These are phyloP conservation scores for Atethmia centrago DNA, from an alignment of 2,888 invertebrate species.

Conservation along the genomic window DNA sequence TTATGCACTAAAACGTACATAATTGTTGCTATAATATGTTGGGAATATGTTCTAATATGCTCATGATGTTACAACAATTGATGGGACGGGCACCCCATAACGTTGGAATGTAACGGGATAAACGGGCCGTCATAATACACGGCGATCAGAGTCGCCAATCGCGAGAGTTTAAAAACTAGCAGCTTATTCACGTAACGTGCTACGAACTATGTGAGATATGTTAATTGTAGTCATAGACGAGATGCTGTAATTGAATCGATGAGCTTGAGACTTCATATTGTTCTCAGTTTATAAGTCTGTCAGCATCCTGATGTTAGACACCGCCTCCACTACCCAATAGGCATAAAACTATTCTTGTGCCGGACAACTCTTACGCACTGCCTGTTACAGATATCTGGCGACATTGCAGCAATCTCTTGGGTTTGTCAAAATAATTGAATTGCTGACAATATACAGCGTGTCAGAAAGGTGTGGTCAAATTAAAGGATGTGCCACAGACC, in stretches of 20 bases:
- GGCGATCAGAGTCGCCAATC: slow-evolving; percentile 34
- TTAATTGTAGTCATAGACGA: slow-evolving; percentile 48
- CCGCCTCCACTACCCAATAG: slow-evolving; percentile 21
- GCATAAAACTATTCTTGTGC: slow-evolving; percentile 24
- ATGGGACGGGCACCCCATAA: slow-evolving; percentile 32
- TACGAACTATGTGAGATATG: slow-evolving; percentile 45
- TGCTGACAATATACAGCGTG: background rate
- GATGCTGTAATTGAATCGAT: slow-evolving; percentile 45
- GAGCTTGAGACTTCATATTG: slow-evolving; percentile 19
- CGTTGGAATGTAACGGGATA: slow-evolving; percentile 40
- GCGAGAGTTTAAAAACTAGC: slow-evolving; percentile 37
- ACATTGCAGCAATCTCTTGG: background rate
- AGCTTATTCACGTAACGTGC: slow-evolving; percentile 51
- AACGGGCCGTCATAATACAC: slow-evolving; percentile 38
- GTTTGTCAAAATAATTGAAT: slow-evolving; percentile 2
- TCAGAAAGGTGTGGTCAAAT: no score
- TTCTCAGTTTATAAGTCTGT: slow-evolving; percentile 29
- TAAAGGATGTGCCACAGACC: no score
- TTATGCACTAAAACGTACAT: slow-evolving; percentile 34
- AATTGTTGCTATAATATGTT: slow-evolving; percentile 8
- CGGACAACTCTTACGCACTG: background rate
- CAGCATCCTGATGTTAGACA: background rate
- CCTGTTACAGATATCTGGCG: slow-evolving; percentile 1
- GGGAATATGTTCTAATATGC: slow-evolving; percentile 8
- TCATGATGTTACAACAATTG: slow-evolving; percentile 12